Conservation (phyloP, 2,888 invertebrate species). For the Ommatoiulus sabulosus region DNA sequence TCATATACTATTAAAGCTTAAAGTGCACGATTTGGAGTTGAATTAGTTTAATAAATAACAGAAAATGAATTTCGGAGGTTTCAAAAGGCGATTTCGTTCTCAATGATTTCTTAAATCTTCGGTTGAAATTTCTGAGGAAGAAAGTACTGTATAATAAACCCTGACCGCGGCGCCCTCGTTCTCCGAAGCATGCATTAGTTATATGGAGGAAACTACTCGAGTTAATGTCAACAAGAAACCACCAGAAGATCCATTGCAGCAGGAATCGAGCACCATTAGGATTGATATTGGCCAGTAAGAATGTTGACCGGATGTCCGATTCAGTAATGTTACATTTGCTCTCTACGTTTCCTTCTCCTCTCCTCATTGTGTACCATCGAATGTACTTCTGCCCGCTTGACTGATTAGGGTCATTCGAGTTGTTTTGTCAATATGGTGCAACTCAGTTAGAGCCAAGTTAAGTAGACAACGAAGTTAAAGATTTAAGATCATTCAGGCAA, state of each 20-base stretch:
- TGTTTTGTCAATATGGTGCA: conserved; percentile 50
- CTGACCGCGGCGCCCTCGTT: not conserved
- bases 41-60: conserved; percentile 38
- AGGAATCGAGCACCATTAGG: conserved; percentile 53
- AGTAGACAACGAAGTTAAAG: conserved; percentile 55
- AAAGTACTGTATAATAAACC: conserved; percentile 29
- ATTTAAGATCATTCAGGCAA: conserved; percentile 54
- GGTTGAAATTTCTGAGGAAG: not conserved
- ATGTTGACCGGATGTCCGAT: conserved; percentile 56
- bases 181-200: conserved; percentile 24
- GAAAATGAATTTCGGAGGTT: conserved; percentile 1
- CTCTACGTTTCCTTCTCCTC: conserved; percentile 34
- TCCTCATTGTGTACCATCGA: conserved; percentile 48
- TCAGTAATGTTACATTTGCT: conserved; percentile 54
- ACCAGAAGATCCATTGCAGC: conserved; percentile 52
- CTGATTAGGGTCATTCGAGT: conserved; percentile 49
- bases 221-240: conserved; percentile 54
- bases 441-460: conserved; percentile 55
- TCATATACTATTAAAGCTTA: not conserved
- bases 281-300: conserved; percentile 53
- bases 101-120: not conserved
- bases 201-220: conserved; percentile 44
- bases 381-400: conserved; percentile 48
- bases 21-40: conserved; percentile 32
- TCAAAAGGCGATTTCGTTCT: not conserved